phyloP scores from a whole-genome alignment of 2,797 vertebrate species.

The Chromobotia macracanthus region DNA sequence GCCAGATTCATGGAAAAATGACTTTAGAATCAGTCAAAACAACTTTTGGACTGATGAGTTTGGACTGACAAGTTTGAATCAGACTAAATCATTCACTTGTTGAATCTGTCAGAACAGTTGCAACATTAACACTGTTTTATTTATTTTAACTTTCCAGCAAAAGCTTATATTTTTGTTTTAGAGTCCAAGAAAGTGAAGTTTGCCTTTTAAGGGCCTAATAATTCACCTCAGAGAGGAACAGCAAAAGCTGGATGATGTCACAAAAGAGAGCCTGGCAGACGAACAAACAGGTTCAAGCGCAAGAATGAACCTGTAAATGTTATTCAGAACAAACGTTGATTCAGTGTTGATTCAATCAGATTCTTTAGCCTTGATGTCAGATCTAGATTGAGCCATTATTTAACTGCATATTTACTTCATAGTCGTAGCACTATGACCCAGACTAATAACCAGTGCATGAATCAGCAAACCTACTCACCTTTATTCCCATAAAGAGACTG shows the following conservation, averaged over 20 bases:
- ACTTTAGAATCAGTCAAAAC: too few relatives aligned
- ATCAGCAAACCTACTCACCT: conserved; percentile 12
- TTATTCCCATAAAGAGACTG: neutral
- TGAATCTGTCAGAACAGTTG: too few relatives aligned
- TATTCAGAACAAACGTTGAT: conserved; percentile 43
- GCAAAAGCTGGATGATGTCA: conserved; percentile 17
- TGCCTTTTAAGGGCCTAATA: conserved; percentile 68
- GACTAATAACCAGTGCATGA: conserved; percentile 16
- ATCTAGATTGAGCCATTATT: neutral
- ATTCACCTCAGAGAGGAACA: conserved; percentile 41
- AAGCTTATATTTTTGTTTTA: neutral
- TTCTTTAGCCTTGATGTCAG: conserved; percentile 64
- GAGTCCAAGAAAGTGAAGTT: conserved; percentile 47
- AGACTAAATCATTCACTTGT: too few relatives aligned
- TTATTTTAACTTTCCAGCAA: too few relatives aligned
- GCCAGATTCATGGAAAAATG: too few relatives aligned
- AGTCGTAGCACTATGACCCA: neutral
- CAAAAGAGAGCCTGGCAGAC: conserved; percentile 46
- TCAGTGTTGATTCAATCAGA: conserved; percentile 47
- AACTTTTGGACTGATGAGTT: too few relatives aligned
- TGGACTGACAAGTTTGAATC: too few relatives aligned
- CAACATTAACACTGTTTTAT: too few relatives aligned
- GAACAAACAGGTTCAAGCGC: conserved; percentile 36
- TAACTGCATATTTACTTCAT: neutral
- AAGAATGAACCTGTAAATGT: conserved; percentile 58